These are phyloP conservation scores for Bufo gargarizans DNA, from an alignment of 2,113 vertebrate species.

Conservation along the genomic window DNA sequence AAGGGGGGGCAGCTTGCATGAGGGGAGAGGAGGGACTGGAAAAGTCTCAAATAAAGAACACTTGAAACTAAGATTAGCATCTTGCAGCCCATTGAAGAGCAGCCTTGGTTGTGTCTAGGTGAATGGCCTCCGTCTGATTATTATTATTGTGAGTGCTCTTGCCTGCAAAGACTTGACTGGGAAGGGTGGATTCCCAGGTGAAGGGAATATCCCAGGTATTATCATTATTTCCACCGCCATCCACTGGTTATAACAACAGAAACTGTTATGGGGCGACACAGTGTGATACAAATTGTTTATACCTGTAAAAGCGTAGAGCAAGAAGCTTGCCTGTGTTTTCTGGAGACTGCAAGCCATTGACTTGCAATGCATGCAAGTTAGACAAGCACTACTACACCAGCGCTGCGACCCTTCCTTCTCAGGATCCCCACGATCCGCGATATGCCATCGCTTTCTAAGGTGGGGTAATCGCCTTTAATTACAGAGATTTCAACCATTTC, in stretches of 20 bases:
- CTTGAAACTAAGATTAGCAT: constrained; percentile 62
- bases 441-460: too few species aligned
- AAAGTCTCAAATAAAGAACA: constrained; percentile 55
- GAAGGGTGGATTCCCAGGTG: constrained; percentile 35
- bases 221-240: not conserved
- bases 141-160: constrained; percentile 54
- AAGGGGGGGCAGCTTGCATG: constrained; percentile 23
- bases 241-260: not conserved
- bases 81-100: constrained; percentile 31
- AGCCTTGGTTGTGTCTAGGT: constrained; percentile 41
- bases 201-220: constrained; percentile 18
- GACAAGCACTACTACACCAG: too few species aligned
- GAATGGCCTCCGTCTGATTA: not conserved
- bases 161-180: constrained; percentile 55
- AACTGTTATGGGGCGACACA: not conserved
- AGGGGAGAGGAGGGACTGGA: constrained; percentile 53
- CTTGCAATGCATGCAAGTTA: too few species aligned
- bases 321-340: too few species aligned
- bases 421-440: too few species aligned
- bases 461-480: not conserved
- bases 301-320: too few species aligned
- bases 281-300: not conserved
- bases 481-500: not conserved
- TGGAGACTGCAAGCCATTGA: too few species aligned
- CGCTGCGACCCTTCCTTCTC: too few species aligned